These are phyloP conservation scores for Hiodon alosoides DNA, from an alignment of 2,113 vertebrate genomes.

Conservation along the genomic window DNA sequence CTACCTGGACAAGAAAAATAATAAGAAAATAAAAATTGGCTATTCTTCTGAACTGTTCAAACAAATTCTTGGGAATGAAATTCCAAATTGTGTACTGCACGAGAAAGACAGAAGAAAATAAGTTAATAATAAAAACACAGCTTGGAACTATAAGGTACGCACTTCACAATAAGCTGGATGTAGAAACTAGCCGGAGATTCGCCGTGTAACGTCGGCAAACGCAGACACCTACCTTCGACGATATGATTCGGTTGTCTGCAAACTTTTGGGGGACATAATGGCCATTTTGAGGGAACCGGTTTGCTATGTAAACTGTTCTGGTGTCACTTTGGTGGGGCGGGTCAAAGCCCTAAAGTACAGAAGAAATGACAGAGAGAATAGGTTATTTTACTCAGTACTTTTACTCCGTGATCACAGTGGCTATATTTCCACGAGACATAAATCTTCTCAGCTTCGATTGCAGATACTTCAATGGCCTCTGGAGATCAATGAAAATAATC, in stretches of 20 bases:
- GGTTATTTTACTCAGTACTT: not conserved
- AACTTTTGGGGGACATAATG: constrained; percentile 94
- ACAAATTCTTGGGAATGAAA: constrained; percentile 97
- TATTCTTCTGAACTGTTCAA: constrained; percentile 97
- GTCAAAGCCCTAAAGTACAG: constrained; percentile 81
- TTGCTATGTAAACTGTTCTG: constrained; percentile 92
- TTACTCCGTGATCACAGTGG: no score
- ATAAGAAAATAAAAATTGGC: constrained; percentile 99
- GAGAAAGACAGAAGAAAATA: constrained; percentile 8
- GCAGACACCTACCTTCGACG: constrained; percentile 81
- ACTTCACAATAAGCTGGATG: not conserved
- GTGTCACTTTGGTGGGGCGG: constrained; percentile 95
- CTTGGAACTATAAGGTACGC: not conserved
- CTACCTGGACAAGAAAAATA: constrained; percentile 98
- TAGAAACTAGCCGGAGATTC: constrained; percentile 4
- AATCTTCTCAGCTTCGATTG: no score
- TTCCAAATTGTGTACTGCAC: constrained; percentile 94
- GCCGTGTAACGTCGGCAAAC: no score
- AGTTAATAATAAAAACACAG: not conserved
- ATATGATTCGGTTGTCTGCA: constrained; percentile 95
- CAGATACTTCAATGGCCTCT: no score
- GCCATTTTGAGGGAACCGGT: constrained; percentile 87
- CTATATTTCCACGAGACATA: no score
- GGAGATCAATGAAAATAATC: no score
- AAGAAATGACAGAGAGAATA: constrained; percentile 16